Evolutionary conservation across 1,140 invertebrate species (phyloP).

Genomic region (Ptiloglossa arizonensis): DNA sequence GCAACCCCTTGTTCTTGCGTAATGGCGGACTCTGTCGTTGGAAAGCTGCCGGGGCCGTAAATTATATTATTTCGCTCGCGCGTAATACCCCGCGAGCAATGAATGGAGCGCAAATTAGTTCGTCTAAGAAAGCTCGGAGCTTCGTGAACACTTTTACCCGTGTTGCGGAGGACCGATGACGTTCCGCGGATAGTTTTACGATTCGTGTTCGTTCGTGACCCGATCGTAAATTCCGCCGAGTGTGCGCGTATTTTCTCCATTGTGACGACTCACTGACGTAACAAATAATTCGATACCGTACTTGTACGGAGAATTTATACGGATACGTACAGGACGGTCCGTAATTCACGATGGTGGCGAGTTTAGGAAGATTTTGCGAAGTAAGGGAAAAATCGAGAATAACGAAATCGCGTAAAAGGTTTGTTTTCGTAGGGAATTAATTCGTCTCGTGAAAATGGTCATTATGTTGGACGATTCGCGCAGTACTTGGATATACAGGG

Average conservation of each 20-base stretch:
- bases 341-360: too few species aligned
- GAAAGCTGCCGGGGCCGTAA: not conserved
- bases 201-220: too few species aligned
- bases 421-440: too few species aligned
- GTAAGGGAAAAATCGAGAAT: not conserved
- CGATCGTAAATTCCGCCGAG: not conserved
- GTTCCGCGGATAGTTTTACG: not conserved
- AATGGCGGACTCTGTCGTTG: conserved; percentile 27
- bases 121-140: not conserved
- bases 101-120: conserved; percentile 19
- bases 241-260: too few species aligned
- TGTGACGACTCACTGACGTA: too few species aligned
- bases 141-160: not conserved
- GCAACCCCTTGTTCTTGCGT: conserved; percentile 46
- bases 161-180: not conserved
- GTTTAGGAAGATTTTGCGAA: not conserved
- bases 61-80: conserved; percentile 38
- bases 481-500: too few species aligned
- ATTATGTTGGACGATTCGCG: too few species aligned
- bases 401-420: too few species aligned
- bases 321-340: too few species aligned
- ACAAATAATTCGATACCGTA: too few species aligned
- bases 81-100: not conserved
- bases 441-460: too few species aligned
- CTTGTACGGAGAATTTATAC: too few species aligned